Conservation (phyloP, 2,888 invertebrate species). For the Sphaerophoria taeniata region DNA sequence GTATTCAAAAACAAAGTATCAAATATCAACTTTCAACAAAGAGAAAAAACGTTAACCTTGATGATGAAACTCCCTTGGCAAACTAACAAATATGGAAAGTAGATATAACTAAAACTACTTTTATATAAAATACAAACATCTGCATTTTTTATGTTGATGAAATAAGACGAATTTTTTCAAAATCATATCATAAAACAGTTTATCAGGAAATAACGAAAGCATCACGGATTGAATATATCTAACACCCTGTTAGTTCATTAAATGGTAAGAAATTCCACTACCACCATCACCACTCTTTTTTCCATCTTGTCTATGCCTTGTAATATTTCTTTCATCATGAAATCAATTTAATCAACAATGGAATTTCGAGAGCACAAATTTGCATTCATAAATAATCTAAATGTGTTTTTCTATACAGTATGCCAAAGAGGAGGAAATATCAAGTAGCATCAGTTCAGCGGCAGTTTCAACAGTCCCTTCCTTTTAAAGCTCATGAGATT, state of each 20-base stretch:
- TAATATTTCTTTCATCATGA: constrained; percentile 66
- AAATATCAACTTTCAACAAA: too few relatives aligned
- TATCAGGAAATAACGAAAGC: too few relatives aligned
- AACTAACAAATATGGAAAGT: too few relatives aligned
- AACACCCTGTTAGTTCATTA: constrained; percentile 21
- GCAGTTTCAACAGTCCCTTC: neutral
- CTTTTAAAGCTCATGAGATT: neutral
- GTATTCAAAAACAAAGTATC: too few relatives aligned
- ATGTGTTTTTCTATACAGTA: constrained; percentile 36
- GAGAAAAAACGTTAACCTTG: too few relatives aligned
- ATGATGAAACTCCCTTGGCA: too few relatives aligned
- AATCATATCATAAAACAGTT: too few relatives aligned
- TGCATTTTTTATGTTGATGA: too few relatives aligned
- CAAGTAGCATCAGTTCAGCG: constrained; percentile 5
- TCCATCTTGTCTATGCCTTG: constrained; percentile 15
- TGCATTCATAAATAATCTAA: constrained; percentile 73
- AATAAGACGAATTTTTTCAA: too few relatives aligned
- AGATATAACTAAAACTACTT: too few relatives aligned
- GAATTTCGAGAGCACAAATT: constrained; percentile 71
- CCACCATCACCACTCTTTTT: neutral
- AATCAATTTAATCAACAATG: constrained; percentile 74
- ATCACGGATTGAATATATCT: too few relatives aligned
- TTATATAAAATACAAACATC: too few relatives aligned
- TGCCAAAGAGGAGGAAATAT: constrained; percentile 21
- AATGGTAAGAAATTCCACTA: constrained; percentile 50